Base-by-base conservation (phyloP, 2,888 invertebrate genomes). In the Nyleta sp. region DNA sequence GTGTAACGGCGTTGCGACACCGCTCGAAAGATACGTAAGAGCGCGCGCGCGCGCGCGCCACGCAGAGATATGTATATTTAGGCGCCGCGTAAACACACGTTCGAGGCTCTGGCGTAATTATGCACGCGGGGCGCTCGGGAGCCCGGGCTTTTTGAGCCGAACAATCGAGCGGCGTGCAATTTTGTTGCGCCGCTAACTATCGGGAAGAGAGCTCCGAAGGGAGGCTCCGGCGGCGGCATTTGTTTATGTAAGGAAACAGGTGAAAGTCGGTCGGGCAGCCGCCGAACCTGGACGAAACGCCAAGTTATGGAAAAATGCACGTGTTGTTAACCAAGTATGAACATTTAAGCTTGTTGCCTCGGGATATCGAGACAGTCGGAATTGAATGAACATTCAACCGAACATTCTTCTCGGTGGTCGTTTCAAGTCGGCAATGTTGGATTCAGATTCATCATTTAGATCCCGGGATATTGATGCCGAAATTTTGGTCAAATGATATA, bases 181-280 rank as follows among this genome's bases (percentile, higher is more conserved):
- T 52, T 50, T 52, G 28, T 8, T 17, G 24, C 42, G 20, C 10
- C 40, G 28, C 22, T 31, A 7, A 20, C 28, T 52, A 52, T 67
- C 22, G 67, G 35, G 67, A 46, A 17, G 24, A 4, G 28, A n/a
- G n/a, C 35, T 52, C 52, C 18, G 10, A 13, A 6, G 31, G 40
- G 40, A 17, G 64, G 15, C 28, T 11, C n/a, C n/a, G n/a, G n/a
- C n/a, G n/a, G 35, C 15, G 31, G 13, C 17, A 50, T 20, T 53
- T 53, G 67, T 55, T 67, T 67, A 67, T 50, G 67, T 55, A 67
- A 67, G 31, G 65, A 6, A 65, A 53, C 13, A 13, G 55, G 67
- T 46, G 67, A 67, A 67, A 67, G 67, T 46, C 24, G 15, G 8
- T 15, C 24, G 28, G 15, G 15, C 2, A 48, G 17, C 22, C 24